Percentiles rank a stretch among this genome's conserved stretches.
phyloP scores from a whole-genome alignment of 1,140 invertebrate genomes.

The Lordiphosa mommai region DNA sequence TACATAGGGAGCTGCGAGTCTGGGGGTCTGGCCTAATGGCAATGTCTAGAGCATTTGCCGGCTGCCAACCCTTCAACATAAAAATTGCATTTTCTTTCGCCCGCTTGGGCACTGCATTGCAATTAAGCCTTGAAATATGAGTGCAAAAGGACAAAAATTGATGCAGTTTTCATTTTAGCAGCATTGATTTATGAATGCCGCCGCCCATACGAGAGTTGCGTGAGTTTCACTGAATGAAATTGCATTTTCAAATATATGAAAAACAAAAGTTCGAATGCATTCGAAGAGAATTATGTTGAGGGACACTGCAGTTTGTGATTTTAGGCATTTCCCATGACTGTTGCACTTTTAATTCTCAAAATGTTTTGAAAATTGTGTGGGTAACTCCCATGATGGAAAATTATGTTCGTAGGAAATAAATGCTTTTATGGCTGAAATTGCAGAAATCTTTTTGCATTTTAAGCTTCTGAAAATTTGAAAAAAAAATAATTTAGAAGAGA shows the following conservation, averaged over 20 bases:
- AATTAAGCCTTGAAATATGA: slow-evolving; percentile 46
- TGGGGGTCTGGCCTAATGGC: background rate
- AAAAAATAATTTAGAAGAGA: too few relatives aligned
- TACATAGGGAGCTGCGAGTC: slow-evolving; percentile 1
- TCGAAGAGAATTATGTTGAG: too few relatives aligned
- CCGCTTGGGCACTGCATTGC: slow-evolving; percentile 20
- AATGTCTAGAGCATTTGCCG: background rate
- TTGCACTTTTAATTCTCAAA: slow-evolving; percentile 37
- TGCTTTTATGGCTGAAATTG: too few relatives aligned
- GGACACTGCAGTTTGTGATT: background rate
- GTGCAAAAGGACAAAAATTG: slow-evolving; percentile 19
- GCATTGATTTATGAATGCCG: slow-evolving; percentile 41
- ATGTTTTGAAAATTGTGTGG: too few relatives aligned
- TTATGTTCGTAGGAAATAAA: too few relatives aligned
- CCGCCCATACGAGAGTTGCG: slow-evolving; percentile 11
- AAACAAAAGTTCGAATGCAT: too few relatives aligned
- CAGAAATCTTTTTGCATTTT: too few relatives aligned
- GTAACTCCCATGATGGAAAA: too few relatives aligned
- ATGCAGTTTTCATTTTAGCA: slow-evolving; percentile 23
- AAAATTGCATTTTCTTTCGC: slow-evolving; percentile 26
- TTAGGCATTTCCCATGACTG: slow-evolving; percentile 7
- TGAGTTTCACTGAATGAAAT: background rate
- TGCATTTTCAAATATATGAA: background rate
- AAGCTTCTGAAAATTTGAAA: too few relatives aligned
- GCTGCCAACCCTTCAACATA: slow-evolving; percentile 20